A percentile compares a stretch with the other conserved stretches of the same genome.
phyloP scores from a whole-genome alignment of 2,113 vertebrate genomes.

The Glaucidium brasilianum region DNA sequence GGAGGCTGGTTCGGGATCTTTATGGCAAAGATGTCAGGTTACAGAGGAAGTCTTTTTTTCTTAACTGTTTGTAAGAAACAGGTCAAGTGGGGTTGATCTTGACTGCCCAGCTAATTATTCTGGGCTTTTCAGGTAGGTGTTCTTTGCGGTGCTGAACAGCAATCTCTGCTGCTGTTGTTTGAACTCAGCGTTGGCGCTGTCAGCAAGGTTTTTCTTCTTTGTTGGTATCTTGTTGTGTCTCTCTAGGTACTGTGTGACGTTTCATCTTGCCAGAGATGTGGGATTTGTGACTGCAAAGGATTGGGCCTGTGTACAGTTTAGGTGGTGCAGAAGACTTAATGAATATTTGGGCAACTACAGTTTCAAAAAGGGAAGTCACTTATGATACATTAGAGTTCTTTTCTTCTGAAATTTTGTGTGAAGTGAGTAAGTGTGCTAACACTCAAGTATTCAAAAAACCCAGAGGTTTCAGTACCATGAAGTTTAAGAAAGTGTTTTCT shows the following conservation, averaged over 20 bases:
- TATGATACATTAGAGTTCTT: neutral
- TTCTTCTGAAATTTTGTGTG: neutral
- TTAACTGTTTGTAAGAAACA: neutral
- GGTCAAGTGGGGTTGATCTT: slow-evolving; percentile 14
- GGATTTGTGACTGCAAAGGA: neutral
- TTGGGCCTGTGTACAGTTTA: neutral
- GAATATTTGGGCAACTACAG: neutral
- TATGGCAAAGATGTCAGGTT: neutral
- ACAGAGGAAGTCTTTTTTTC: neutral
- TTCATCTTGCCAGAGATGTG: neutral
- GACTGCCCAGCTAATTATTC: neutral
- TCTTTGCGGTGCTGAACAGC: neutral
- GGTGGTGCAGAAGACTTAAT: neutral
- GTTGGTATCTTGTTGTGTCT: neutral
- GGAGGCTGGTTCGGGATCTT: neutral
- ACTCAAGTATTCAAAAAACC: neutral
- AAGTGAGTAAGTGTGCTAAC: neutral
- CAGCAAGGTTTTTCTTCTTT: neutral
- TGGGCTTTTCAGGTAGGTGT: neutral
- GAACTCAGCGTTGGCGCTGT: neutral
- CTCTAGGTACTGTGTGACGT: neutral
- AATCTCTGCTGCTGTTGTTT: neutral
- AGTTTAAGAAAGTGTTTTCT: neutral
- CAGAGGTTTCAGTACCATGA: neutral
- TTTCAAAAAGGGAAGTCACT: neutral